Conservation (phyloP, 2,797 vertebrate species). For the Sternarchorhynchus goeldii region DNA sequence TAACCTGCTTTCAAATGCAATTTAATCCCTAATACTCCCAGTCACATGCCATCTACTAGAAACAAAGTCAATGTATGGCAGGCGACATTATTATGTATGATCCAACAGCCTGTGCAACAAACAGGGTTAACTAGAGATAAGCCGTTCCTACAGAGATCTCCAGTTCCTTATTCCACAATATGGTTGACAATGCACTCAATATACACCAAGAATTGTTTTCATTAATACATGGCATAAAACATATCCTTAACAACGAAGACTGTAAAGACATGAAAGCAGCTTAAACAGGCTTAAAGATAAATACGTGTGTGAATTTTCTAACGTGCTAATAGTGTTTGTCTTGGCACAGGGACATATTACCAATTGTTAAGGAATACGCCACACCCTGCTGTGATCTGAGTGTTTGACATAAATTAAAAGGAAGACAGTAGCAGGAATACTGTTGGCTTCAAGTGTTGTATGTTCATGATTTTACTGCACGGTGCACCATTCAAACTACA, state of each 20-base stretch:
- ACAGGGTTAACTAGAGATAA: background rate
- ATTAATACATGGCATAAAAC: background rate
- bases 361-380: background rate
- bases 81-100: background rate
- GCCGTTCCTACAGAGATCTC: no score
- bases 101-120: slow-evolving; percentile 9
- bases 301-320: background rate
- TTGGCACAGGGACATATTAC: background rate
- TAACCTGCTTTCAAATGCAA: slow-evolving; percentile 45
- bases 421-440: background rate
- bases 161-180: no score
- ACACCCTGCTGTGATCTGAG: background rate
- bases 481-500: background rate
- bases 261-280: background rate
- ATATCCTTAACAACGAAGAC: background rate
- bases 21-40: slow-evolving; percentile 29
- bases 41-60: slow-evolving; percentile 24
- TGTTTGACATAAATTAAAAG: background rate
- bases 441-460: slow-evolving; percentile 6
- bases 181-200: background rate
- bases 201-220: background rate
- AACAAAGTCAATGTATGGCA: slow-evolving; percentile 36
- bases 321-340: background rate
- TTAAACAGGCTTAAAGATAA: background rate
- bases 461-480: slow-evolving; percentile 1